Evolutionary conservation across 2,797 vertebrate genomes (phyloP), one percentile per base, ranked within the genome.

Genomic region (Sphenopsis melanotis): DNA sequence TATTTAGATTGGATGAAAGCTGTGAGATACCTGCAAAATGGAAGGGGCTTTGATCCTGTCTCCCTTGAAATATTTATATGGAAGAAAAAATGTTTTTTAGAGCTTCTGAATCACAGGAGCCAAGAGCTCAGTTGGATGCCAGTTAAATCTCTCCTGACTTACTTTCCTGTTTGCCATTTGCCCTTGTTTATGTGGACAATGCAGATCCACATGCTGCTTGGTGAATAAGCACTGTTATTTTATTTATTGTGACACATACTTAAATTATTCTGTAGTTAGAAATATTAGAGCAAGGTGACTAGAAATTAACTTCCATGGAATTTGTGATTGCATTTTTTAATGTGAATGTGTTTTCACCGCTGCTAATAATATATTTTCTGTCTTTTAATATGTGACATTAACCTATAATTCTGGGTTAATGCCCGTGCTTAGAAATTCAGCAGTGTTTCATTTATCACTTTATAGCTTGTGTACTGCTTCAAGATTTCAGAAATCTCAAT

Each of bases 21-120:
- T 95, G 50, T 92, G 90, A 94, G 94, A 87, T 98, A 97, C 82
- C 93, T 90, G 88, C 65, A 96, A 83, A 97, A 86, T 68, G 94
- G 81, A 93, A 97, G 93, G 49, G 78, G 78, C 96, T 98, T 98
- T 98, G 96, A 98, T 98, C 97, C 97, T 90, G 74, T 70, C 60
- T 96, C 68, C 83, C 57, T 96, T 98, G 89, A 97, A 98, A 98
- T 97, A 98, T 98, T 98, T 95, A 97, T 96, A 21, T 65, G 36
- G 87, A 89, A 86, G 74, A 87, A 89, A 96, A 94, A 69, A 36
- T 63, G 94, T 1, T 61, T 96, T 81, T 97, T 97, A 97, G 69
- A 93, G 92, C 83, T 97, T 96, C 96, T 98, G 98, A 98, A 97
- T 95, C 92, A 91, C 84, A 87, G 89, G 91, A 83, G 81, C 88